These are phyloP conservation scores for Hyaena hyaena DNA, from an alignment of 2,113 vertebrate species.

Conservation along the genomic window DNA sequence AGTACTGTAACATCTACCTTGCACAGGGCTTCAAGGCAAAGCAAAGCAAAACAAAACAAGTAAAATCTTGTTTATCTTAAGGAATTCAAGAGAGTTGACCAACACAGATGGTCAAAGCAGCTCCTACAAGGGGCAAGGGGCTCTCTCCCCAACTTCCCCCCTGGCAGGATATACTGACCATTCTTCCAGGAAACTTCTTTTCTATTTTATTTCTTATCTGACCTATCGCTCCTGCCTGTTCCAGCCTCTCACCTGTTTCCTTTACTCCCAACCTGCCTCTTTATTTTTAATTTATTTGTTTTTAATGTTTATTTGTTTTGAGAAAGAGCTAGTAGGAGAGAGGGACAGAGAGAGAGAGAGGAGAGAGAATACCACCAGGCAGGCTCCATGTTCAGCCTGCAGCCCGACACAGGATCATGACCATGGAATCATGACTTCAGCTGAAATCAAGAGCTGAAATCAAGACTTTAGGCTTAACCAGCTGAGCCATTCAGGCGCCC, in stretches of 20 bases:
- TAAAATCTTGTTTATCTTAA: not conserved
- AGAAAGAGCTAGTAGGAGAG: too few relatives aligned
- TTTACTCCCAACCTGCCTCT: not conserved
- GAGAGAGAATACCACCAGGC: too few relatives aligned
- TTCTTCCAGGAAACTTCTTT: not conserved
- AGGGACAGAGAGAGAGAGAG: too few relatives aligned
- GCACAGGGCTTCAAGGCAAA: not conserved
- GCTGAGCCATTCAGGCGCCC: too few relatives aligned
- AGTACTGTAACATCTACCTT: too few relatives aligned
- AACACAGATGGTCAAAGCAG: not conserved
- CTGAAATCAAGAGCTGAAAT: too few relatives aligned
- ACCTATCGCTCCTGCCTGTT: not conserved
- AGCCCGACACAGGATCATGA: too few relatives aligned
- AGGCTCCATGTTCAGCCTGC: too few relatives aligned
- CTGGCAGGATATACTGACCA: not conserved
- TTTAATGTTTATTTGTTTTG: too few relatives aligned
- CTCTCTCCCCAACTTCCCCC: not conserved
- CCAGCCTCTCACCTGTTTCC: not conserved
- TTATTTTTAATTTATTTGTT: not conserved
- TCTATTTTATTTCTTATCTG: not conserved
- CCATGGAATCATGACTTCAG: too few relatives aligned
- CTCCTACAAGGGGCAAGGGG: not conserved
- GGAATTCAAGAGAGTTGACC: not conserved
- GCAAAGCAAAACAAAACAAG: not conserved
- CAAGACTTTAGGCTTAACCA: too few relatives aligned